A percentile compares a stretch with the other conserved stretches of the same genome.
phyloP scores from a whole-genome alignment of 2,113 vertebrate species.

The Paraplagusia blochii region DNA sequence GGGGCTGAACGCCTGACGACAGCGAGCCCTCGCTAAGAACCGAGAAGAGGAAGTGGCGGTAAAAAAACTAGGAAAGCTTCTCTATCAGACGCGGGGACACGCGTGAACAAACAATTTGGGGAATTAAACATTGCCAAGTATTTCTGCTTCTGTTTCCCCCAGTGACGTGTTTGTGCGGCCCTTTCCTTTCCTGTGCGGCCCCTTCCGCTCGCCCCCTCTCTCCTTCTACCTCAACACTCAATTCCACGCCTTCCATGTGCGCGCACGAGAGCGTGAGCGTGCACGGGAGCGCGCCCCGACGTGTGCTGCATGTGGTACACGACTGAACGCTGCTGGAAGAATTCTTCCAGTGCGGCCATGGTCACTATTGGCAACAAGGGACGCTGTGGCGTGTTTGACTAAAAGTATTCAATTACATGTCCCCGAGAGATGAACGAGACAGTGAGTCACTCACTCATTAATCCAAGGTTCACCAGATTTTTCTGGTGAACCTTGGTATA shows the following conservation, averaged over 20 bases:
- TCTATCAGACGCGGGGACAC: conserved; percentile 16
- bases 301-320: conserved; percentile 29
- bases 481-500: too few species aligned
- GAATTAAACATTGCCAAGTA: conserved; percentile 63
- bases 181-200: conserved; percentile 69
- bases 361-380: conserved; percentile 51
- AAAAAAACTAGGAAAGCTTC: conserved; percentile 20
- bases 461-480: too few species aligned
- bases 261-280: conserved; percentile 36
- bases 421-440: conserved; percentile 3
- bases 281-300: conserved; percentile 37
- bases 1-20: conserved; percentile 30
- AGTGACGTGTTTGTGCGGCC: conserved; percentile 67
- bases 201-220: conserved; percentile 59
- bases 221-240: neutral
- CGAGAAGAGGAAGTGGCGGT: conserved; percentile 33
- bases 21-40: conserved; percentile 10
- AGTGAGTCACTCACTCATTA: conserved; percentile 27
- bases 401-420: conserved; percentile 18
- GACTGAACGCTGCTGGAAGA: conserved; percentile 24
- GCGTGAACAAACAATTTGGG: conserved; percentile 56
- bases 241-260: conserved; percentile 56
- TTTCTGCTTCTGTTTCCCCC: conserved; percentile 42
- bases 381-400: conserved; percentile 28
- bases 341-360: conserved; percentile 10